These are phyloP conservation scores for Rhynchophorus ferrugineus DNA, from an alignment of 1,140 invertebrate species.

Conservation along the genomic window DNA sequence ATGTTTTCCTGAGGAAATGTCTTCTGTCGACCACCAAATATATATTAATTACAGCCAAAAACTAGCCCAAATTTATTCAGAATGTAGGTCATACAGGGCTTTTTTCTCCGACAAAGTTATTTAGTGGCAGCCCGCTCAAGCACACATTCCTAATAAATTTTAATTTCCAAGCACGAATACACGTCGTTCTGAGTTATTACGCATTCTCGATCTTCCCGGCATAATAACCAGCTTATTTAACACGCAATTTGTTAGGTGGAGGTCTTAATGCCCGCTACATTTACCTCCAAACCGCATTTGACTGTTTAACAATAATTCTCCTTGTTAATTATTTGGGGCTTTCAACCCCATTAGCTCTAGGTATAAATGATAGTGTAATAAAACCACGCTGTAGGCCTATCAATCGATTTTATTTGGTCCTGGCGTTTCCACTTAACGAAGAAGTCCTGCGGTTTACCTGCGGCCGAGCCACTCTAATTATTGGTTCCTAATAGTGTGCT, in stretches of 20 bases:
- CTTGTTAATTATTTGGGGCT: conserved; percentile 14
- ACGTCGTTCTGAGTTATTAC: too few relatives aligned
- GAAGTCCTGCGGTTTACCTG: neutral
- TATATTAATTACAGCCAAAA: too few relatives aligned
- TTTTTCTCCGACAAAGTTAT: too few relatives aligned
- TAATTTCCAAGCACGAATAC: neutral
- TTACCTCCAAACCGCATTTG: conserved; percentile 3
- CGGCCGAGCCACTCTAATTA: conserved; percentile 2
- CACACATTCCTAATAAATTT: neutral
- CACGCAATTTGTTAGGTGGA: neutral
- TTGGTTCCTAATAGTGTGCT: conserved; percentile 3
- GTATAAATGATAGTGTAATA: conserved; percentile 16
- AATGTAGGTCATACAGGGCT: too few relatives aligned
- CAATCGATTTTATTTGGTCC: conserved; percentile 9
- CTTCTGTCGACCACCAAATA: too few relatives aligned
- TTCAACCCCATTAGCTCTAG: conserved; percentile 12
- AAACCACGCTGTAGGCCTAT: conserved; percentile 7
- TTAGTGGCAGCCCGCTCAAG: too few relatives aligned
- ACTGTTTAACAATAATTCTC: conserved; percentile 5
- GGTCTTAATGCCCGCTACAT: conserved; percentile 1
- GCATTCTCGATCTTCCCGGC: neutral
- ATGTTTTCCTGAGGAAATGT: too few relatives aligned
- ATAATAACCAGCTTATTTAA: neutral
- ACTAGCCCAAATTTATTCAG: too few relatives aligned
- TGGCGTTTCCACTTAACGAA: neutral